Conservation (phyloP, 92 coral and sea anemone species). For the Chrysogorgia sp. region DNA sequence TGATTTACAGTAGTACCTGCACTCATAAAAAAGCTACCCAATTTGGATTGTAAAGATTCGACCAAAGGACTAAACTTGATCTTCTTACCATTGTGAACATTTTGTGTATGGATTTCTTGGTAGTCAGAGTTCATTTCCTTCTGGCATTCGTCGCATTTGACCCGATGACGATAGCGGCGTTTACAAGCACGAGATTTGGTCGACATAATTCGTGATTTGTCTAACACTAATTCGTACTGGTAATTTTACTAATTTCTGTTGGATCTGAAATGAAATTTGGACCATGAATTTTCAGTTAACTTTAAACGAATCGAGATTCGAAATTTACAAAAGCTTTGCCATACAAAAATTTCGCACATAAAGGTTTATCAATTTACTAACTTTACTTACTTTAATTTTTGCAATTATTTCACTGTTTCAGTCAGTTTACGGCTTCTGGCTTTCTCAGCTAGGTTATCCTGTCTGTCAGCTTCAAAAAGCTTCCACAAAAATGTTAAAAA, state of each 20-base stretch:
- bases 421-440: neutral
- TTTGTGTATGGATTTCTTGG: conserved; percentile 8
- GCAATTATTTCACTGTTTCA: neutral
- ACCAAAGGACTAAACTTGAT: conserved; percentile 20
- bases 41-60: conserved; percentile 19
- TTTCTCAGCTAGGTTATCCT: no score
- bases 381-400: neutral
- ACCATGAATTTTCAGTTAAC: neutral
- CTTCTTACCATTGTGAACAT: conserved; percentile 13
- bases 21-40: conserved; percentile 17
- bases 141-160: conserved; percentile 31
- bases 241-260: neutral
- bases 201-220: neutral
- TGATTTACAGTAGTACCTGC: neutral
- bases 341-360: neutral
- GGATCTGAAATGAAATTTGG: neutral
- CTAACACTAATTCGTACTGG: conserved; percentile 4
- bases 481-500: no score
- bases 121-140: conserved; percentile 15
- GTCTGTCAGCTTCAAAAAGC: no score
- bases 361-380: neutral
- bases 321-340: no score
- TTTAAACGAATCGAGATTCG: neutral
- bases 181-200: neutral
- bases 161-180: conserved; percentile 6